Conservation (phyloP, 2,888 invertebrate genomes). For the Eueremaeus valkanovi region DNA sequence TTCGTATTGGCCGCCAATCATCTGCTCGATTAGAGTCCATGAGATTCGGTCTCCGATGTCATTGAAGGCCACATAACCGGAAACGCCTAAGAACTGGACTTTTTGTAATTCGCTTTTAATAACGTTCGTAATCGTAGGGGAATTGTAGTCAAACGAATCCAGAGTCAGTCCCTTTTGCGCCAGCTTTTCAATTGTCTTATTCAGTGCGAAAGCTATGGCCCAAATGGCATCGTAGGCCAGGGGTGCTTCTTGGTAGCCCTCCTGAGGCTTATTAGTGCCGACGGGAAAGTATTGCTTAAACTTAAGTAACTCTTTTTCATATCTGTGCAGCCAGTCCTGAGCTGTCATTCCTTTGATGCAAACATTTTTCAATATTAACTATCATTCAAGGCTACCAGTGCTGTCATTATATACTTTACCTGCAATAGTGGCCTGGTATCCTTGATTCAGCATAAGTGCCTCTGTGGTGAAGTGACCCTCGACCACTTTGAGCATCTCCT, state of each 20-base stretch:
- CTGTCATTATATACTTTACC: constrained; percentile 60
- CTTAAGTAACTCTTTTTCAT: constrained; percentile 29
- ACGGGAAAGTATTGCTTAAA: constrained; percentile 38
- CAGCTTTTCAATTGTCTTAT: constrained; percentile 88
- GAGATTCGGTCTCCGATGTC: constrained; percentile 95
- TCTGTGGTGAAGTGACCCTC: constrained; percentile 98
- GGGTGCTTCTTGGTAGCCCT: constrained; percentile 92
- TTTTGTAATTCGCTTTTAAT: constrained; percentile 40
- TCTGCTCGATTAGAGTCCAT: constrained; percentile 95
- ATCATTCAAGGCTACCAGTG: neutral
- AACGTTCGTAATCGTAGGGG: constrained; percentile 83
- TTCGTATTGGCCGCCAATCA: constrained; percentile 88
- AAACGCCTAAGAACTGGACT: constrained; percentile 88
- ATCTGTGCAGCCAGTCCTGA: constrained; percentile 54
- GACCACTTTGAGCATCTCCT: constrained; percentile 88
- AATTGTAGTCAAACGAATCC: constrained; percentile 93
- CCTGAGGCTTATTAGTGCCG: constrained; percentile 51
- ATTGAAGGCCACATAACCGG: constrained; percentile 82
- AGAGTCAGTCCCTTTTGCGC: constrained; percentile 73
- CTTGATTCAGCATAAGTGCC: constrained; percentile 97
- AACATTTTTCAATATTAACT: neutral
- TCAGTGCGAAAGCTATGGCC: constrained; percentile 96
- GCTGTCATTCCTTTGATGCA: constrained; percentile 64
- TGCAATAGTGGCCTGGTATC: constrained; percentile 80
- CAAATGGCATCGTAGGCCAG: constrained; percentile 89